These are phyloP conservation scores for Darevskia mixta DNA, from an alignment of 2,797 vertebrate species.

Conservation along the genomic window DNA sequence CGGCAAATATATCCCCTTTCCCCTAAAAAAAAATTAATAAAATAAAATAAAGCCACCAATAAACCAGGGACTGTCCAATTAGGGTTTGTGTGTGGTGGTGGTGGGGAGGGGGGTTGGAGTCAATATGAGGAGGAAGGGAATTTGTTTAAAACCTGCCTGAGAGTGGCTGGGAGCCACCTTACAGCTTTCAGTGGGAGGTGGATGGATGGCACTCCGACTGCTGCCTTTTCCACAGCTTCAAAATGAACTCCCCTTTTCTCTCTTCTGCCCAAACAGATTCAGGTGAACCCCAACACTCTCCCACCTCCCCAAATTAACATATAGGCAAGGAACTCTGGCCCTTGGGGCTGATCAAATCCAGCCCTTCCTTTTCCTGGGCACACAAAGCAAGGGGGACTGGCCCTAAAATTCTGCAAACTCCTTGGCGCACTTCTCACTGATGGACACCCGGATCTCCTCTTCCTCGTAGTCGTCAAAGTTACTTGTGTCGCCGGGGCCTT, in stretches of 20 bases:
- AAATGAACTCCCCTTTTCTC: slow-evolving; percentile 16
- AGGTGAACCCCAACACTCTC: slow-evolving; percentile 46
- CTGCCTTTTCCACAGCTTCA: slow-evolving; percentile 30
- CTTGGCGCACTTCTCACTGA: slow-evolving; percentile 92
- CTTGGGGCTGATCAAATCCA: slow-evolving; percentile 37
- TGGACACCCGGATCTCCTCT: slow-evolving; percentile 91
- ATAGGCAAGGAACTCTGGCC: slow-evolving; percentile 44
- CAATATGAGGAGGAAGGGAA: slow-evolving; percentile 25
- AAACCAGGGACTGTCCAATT: slow-evolving; percentile 36
- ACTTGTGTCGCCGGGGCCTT: slow-evolving; percentile 93
- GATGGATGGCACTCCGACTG: neutral
- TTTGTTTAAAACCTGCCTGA: slow-evolving; percentile 40
- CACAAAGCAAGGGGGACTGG: slow-evolving; percentile 51
- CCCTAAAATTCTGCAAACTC: slow-evolving; percentile 93
- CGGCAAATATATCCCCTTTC: slow-evolving; percentile 30
- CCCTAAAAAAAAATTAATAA: neutral
- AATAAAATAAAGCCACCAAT: slow-evolving; percentile 10
- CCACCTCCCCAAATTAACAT: slow-evolving; percentile 45
- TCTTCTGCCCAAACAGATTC: slow-evolving; percentile 39
- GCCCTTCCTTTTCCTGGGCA: slow-evolving; percentile 24
- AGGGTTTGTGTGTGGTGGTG: slow-evolving; percentile 24
- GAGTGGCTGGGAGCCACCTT: slow-evolving; percentile 15
- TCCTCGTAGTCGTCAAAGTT: slow-evolving; percentile 96
- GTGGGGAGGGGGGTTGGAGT: slow-evolving; percentile 3
- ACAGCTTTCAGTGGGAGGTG: slow-evolving; percentile 14